These are phyloP conservation scores for Deilephila elpenor DNA, from an alignment of 2,888 invertebrate genomes.

Conservation along the genomic window DNA sequence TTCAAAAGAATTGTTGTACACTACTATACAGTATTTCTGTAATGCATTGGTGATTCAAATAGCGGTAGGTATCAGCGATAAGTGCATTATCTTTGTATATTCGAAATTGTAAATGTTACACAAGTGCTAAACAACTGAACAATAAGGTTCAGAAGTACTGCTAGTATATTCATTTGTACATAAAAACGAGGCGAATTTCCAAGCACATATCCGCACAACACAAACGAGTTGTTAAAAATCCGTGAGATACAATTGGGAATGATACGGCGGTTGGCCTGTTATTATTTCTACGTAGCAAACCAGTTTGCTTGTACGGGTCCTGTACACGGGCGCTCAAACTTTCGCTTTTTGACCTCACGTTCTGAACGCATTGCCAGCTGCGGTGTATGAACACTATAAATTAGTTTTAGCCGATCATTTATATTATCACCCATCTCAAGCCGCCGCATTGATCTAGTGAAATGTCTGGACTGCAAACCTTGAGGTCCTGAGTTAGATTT, in stretches of 20 bases:
- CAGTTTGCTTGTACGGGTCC: slow-evolving; percentile 67
- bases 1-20: no score
- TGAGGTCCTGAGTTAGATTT: no score
- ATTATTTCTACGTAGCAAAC: slow-evolving; percentile 52
- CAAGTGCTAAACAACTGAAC: no score
- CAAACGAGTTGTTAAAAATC: slow-evolving; percentile 26
- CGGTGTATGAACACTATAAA: no score
- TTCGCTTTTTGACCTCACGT: slow-evolving; percentile 11
- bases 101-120: no score
- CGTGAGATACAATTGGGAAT: slow-evolving; percentile 28
- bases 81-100: no score
- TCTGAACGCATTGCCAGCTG: not conserved
- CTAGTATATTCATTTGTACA: not conserved
- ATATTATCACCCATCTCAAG: not conserved
- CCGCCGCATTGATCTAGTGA: no score
- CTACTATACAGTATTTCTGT: no score
- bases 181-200: slow-evolving; percentile 13
- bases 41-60: no score
- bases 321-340: slow-evolving; percentile 64
- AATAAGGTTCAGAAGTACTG: not conserved
- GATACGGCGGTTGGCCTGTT: slow-evolving; percentile 24
- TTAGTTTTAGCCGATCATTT: no score
- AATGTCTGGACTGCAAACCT: no score
- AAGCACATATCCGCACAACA: slow-evolving; percentile 19
- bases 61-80: no score